Evolutionary conservation across 2,797 vertebrate species (phyloP), one percentile per base, ranked within the genome.

Genomic region (Fundulus diaphanus): DNA sequence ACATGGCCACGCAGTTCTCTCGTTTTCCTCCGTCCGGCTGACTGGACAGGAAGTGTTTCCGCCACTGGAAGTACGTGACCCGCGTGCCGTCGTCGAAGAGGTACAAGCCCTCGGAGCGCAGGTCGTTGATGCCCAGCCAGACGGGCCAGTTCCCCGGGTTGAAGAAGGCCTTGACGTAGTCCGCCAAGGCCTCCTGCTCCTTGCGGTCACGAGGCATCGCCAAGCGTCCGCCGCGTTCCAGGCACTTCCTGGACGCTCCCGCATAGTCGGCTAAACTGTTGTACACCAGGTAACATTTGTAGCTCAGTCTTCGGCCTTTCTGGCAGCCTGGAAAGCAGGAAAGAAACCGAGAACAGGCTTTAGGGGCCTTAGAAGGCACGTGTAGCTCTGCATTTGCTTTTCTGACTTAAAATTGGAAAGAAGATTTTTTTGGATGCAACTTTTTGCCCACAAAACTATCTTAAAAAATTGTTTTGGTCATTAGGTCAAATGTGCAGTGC

Each of bases 1-100:
- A 95, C 94, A 97, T 95, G 2, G 96, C 95, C 84, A 98, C 96
- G 5, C 97, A 98, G 93, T 98, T 98, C 92, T 98, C 97, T 1
- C 93, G 92, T 76, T 84, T 84, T 13, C 96, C 96, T 1, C 97
- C 97, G 20, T 98, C 97, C 0, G 97, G 97, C 88, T 98, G 96
- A 76, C 95, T 95, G 75, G 96, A 97, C 83, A 97, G 93, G 89
- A 96, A 96, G 86, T 96, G 96, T 68, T 93, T 96, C 77, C 96
- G 96, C 97, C 97, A 98, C 86, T 97, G 96, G 85, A 97, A 97
- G 90, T 96, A 96, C 0, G 96, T 94, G 70, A 97, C 97, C 0
- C 94, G 88, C 0, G 96, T 95, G 16, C 95, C 95, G 33, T 96
- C 97, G 31, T 97, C 96, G n/a, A 96, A 98, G 18, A 96, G 88